These are phyloP conservation scores for Bombylius discolor DNA, from an alignment of 2,888 invertebrate species.

Conservation along the genomic window DNA sequence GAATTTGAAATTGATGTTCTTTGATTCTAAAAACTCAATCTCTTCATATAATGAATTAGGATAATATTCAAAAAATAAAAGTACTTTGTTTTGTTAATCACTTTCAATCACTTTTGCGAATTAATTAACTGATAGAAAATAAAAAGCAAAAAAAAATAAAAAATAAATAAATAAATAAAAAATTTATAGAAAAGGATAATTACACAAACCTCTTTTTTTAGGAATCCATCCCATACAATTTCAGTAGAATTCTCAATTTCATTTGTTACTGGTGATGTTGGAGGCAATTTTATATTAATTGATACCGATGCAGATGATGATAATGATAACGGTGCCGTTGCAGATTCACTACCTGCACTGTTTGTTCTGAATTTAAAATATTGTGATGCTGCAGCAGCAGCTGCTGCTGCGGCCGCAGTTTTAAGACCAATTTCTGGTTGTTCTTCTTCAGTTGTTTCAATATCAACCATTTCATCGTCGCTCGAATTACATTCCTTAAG, in stretches of 20 bases:
- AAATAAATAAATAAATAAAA: neutral
- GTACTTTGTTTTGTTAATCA: too few relatives aligned
- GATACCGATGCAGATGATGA: neutral
- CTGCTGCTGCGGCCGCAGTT: neutral
- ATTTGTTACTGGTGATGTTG: slow-evolving; percentile 2
- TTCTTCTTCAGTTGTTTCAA: slow-evolving; percentile 75
- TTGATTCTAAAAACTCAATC: too few relatives aligned
- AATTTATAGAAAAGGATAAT: neutral
- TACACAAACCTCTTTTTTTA: slow-evolving; percentile 8
- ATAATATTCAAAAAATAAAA: too few relatives aligned
- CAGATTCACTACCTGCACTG: neutral
- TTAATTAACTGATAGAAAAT: neutral
- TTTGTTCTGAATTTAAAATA: neutral
- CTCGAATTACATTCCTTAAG: slow-evolving; percentile 34
- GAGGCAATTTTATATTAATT: neutral
- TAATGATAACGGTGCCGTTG: neutral
- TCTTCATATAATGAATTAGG: too few relatives aligned
- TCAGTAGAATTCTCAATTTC: slow-evolving; percentile 8
- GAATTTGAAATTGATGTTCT: too few relatives aligned
- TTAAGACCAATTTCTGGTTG: neutral
- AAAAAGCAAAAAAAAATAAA: neutral
- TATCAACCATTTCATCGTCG: slow-evolving; percentile 73
- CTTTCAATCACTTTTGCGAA: too few relatives aligned
- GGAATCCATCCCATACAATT: slow-evolving; percentile 8
- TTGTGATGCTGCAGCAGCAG: neutral